A percentile compares a stretch with the other conserved stretches of the same genome.
These are phyloP conservation scores for Sitobion miscanthi DNA, from an alignment of 1,140 invertebrate species.

Conservation along the genomic window DNA sequence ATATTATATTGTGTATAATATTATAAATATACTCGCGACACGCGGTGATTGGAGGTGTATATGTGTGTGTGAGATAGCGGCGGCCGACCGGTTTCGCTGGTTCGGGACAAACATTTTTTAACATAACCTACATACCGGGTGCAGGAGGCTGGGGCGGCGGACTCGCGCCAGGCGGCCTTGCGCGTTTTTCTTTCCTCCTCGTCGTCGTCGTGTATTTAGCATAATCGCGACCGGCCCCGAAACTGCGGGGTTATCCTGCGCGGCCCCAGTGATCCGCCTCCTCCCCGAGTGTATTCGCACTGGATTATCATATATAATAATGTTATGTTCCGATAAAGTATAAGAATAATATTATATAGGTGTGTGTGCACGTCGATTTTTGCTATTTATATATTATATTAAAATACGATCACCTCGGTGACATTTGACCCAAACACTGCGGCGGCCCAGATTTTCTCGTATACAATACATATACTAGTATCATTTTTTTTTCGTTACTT, in stretches of 20 bases:
- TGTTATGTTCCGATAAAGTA: background rate
- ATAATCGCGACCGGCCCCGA: constrained; percentile 22
- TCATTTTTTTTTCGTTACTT: background rate
- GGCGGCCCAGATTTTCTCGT: constrained; percentile 21
- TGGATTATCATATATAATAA: background rate
- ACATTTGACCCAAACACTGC: constrained; percentile 28
- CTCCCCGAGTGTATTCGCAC: background rate
- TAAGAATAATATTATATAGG: background rate
- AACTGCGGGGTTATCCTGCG: background rate
- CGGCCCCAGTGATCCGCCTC: background rate
- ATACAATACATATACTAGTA: background rate
- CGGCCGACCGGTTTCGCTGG: constrained; percentile 44
- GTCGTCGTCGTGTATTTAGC: background rate
- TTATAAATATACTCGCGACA: background rate
- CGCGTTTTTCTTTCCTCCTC: background rate
- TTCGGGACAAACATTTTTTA: constrained; percentile 34
- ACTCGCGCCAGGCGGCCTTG: constrained; percentile 23
- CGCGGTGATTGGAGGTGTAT: background rate
- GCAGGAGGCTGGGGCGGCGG: background rate
- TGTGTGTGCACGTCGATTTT: background rate
- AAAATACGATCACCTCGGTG: background rate
- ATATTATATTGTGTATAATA: background rate
- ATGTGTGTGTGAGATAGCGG: background rate
- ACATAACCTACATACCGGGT: constrained; percentile 52
- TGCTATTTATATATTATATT: background rate